Percentiles rank a stretch among this genome's conserved stretches.
Conservation (phyloP, 2,113 vertebrate species). For the Antechinus flavipes region DNA sequence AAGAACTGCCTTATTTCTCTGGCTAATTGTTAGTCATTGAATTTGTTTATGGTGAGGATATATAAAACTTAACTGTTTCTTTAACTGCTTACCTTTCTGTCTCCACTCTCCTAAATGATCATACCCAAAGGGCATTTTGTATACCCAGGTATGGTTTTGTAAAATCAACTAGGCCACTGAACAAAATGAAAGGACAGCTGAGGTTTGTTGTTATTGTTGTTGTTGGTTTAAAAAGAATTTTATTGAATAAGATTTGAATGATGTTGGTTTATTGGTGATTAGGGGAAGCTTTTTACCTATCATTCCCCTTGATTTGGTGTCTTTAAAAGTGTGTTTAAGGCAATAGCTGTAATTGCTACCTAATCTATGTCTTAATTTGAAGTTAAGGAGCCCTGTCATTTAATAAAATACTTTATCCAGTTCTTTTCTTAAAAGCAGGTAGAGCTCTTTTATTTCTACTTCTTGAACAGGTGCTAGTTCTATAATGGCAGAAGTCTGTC, state of each 20-base stretch:
- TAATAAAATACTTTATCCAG: neutral
- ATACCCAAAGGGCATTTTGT: neutral
- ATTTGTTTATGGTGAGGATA: conserved; percentile 12
- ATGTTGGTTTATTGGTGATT: conserved; percentile 1
- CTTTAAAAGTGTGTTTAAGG: conserved; percentile 19
- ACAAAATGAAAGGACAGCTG: neutral
- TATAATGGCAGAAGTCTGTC: neutral
- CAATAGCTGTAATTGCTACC: neutral
- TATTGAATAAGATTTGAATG: neutral
- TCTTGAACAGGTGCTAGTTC: conserved; percentile 10
- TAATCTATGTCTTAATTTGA: neutral
- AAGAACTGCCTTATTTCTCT: neutral
- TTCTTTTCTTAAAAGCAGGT: neutral
- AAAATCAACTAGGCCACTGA: neutral
- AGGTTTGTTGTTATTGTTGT: neutral
- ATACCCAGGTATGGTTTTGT: neutral
- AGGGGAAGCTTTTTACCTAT: neutral
- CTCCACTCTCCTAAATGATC: neutral
- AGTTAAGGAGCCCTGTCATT: neutral
- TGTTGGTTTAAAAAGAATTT: conserved; percentile 11
- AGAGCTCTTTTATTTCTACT: neutral
- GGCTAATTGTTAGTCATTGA: neutral
- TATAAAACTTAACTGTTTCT: neutral
- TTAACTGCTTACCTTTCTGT: neutral
- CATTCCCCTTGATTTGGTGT: conserved; percentile 22